Evolutionary conservation across 2,113 vertebrate species (phyloP).

Genomic region (Caretta caretta): DNA sequence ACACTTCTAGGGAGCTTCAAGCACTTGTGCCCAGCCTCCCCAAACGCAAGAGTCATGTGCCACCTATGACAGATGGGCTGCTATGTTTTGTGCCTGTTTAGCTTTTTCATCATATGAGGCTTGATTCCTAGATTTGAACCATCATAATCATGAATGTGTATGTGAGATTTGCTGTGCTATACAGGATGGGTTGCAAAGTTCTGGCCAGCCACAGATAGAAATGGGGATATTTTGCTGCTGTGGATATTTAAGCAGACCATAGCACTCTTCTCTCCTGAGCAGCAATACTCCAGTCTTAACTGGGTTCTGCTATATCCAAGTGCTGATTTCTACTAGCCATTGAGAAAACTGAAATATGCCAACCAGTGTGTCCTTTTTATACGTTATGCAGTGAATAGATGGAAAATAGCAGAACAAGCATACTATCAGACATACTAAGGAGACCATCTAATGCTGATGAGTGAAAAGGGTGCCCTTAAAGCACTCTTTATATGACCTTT

Average conservation of each 20-base stretch:
- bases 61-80: neutral
- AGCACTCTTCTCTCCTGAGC: neutral
- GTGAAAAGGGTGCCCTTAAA: neutral
- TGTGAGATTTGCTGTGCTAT: neutral
- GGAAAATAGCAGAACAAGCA: neutral
- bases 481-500: neutral
- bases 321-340: neutral
- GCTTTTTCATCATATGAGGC: neutral
- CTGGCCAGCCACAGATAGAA: neutral
- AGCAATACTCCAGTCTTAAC: neutral
- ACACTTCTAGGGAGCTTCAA: no score
- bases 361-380: neutral
- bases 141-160: neutral
- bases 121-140: neutral
- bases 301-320: neutral
- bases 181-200: neutral
- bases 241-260: accelerated
- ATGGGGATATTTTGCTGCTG: neutral
- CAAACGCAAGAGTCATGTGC: no score
- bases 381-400: neutral
- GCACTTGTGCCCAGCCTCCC: no score
- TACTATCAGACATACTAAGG: neutral
- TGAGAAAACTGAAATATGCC: neutral
- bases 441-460: neutral
- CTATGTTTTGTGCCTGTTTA: neutral